Evolutionary conservation across 1,140 invertebrate genomes (phyloP), one percentile per base, ranked within the genome.

Genomic region (Drosophila sucinea): DNA sequence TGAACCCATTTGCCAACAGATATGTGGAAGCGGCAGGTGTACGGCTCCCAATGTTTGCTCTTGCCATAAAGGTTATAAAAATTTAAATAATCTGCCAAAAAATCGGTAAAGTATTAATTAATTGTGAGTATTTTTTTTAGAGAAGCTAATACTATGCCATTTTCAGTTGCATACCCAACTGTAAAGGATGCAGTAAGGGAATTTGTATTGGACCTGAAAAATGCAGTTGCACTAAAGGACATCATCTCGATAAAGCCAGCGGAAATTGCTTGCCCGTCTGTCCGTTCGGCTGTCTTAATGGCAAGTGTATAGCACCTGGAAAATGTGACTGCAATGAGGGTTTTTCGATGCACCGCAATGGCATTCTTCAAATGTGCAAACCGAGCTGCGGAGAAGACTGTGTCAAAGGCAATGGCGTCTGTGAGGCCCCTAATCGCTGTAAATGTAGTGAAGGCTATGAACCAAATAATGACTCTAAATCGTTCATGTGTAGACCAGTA

Each of bases 241-340:
- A 72, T 30, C 1, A 10, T 0, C 29, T 68, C 4, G 63, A 86
- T 33, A 0, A 0, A 0, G 11, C 8, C 3, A 75, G 62, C n/a
- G 77, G 81, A 7, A 44, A 78, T 30, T 85, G 82, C 4, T 7
- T 73, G 40, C 82, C 78, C 10, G 11, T 70, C 8, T 85, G 82
- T 60, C 8, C n/a, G 1, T 67, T 23, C 10, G 74, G 70, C 5
- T 85, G 81, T 27, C 30, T 62, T 0, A 78, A 85, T 23, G 81
- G 81, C 3, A 17, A 5, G 0, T 85, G 81, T 51, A 40, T 7
- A 11, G 3, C 27, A 11, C 81, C 81, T 1, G 68, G 64, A 8
- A 40, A 40, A 0, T 85, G 81, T 44, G 40, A 0, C 1, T 85
- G 81, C 57, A 81, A 81, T n/a, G 1, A 32, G 27, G 81, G 74